Conservation (phyloP, 1,140 invertebrate species). For the Zaprionus taronus region DNA sequence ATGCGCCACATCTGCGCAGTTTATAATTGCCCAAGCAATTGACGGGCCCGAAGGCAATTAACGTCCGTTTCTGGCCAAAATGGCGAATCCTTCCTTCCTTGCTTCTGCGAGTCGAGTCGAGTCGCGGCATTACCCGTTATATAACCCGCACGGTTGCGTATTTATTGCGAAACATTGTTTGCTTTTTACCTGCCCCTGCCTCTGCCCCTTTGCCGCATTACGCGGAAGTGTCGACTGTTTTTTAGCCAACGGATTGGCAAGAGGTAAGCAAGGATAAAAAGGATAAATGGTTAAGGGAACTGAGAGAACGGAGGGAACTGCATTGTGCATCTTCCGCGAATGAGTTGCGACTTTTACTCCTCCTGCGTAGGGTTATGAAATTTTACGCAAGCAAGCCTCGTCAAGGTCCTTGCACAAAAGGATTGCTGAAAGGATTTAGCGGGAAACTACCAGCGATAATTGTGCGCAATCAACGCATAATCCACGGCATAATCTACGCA, state of each 20-base stretch:
- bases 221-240: conserved; percentile 60
- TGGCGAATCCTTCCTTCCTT: no score
- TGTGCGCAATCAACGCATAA: conserved; percentile 73
- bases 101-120: no score
- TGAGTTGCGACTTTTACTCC: neutral
- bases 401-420: conserved; percentile 63
- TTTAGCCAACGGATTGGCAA: conserved; percentile 81
- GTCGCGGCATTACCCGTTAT: conserved; percentile 65
- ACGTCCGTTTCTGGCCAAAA: conserved; percentile 41
- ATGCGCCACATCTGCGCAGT: conserved; percentile 71
- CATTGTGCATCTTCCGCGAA: conserved; percentile 46
- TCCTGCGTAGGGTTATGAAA: conserved; percentile 74
- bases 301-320: neutral
- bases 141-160: conserved; percentile 59
- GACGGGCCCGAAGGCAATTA: conserved; percentile 52
- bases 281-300: neutral
- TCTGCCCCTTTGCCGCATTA: conserved; percentile 30
- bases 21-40: conserved; percentile 74
- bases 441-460: conserved; percentile 61
- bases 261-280: conserved; percentile 70
- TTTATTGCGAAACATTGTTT: conserved; percentile 65
- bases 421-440: conserved; percentile 73
- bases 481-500: conserved; percentile 71
- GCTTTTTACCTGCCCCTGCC: conserved; percentile 23
- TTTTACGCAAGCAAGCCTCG: conserved; percentile 68